phyloP scores from a whole-genome alignment of 1,140 invertebrate genomes.

The Heterodera carotae region DNA sequence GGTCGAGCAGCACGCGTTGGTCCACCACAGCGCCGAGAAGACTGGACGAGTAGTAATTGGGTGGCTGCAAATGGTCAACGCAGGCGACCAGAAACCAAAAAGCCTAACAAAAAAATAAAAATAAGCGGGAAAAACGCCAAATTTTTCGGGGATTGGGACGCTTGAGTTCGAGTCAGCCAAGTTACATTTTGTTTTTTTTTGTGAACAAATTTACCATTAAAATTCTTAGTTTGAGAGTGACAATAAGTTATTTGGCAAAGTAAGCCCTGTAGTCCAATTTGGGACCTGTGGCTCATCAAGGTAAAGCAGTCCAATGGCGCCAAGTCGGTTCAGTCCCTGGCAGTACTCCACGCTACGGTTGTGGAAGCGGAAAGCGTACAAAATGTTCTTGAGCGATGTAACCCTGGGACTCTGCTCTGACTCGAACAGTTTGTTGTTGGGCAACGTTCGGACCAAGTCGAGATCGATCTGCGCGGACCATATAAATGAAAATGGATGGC shows the following conservation, averaged over 20 bases:
- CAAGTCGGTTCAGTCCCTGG: constrained; percentile 71
- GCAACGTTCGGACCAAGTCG: constrained; percentile 48
- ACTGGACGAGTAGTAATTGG: constrained; percentile 69
- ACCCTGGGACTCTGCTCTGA: constrained; percentile 39
- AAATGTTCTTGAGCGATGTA: constrained; percentile 29
- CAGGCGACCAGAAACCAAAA: constrained; percentile 72
- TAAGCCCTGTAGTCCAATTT: background rate
- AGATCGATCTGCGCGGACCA: constrained; percentile 37
- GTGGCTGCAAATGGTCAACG: constrained; percentile 70
- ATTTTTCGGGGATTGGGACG: too few relatives aligned
- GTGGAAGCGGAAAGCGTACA: constrained; percentile 53
- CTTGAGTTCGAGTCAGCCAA: too few relatives aligned
- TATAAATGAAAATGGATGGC: constrained; percentile 7
- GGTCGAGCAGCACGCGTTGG: constrained; percentile 69
- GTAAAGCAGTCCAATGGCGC: constrained; percentile 70
- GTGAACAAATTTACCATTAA: too few relatives aligned
- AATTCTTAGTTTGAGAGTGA: too few relatives aligned
- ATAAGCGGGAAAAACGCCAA: too few relatives aligned
- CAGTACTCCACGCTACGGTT: constrained; percentile 52
- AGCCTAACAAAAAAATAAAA: constrained; percentile 65
- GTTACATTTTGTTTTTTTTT: too few relatives aligned
- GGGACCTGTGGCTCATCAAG: constrained; percentile 71
- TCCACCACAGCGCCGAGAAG: constrained; percentile 71
- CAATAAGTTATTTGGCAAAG: too few relatives aligned
- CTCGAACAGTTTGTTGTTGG: constrained; percentile 49